These are phyloP conservation scores for Pristionchus arcanus DNA, from an alignment of 2,888 invertebrate genomes.

Conservation along the genomic window DNA sequence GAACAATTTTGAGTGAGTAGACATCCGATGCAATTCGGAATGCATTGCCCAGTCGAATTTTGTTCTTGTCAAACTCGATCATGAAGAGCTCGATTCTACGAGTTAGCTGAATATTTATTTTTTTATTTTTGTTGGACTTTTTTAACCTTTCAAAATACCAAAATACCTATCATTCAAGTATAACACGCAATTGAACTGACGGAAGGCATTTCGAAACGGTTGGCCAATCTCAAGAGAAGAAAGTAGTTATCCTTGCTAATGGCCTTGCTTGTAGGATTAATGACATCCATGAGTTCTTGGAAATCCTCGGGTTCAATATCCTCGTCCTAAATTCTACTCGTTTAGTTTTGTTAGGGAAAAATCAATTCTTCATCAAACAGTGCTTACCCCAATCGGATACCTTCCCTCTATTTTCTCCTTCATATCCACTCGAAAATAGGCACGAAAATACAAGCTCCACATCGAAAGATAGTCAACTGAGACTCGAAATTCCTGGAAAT, in stretches of 20 bases:
- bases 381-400: background rate
- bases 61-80: background rate
- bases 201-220: background rate
- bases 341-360: no score
- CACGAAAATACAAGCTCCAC: background rate
- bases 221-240: background rate
- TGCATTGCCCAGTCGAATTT: background rate
- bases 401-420: background rate
- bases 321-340: background rate
- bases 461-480: background rate
- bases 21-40: background rate
- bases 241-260: background rate
- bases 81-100: conserved; percentile 2
- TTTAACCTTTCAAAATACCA: no score
- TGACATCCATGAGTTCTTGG: background rate
- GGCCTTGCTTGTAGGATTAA: background rate
- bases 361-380: no score
- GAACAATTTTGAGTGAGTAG: background rate
- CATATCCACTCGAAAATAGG: background rate
- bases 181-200: background rate
- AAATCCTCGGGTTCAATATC: background rate
- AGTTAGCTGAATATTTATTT: background rate
- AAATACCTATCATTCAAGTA: no score
- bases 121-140: no score
- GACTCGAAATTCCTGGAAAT: background rate